Conservation (phyloP, 2,797 vertebrate genomes). For the Alosa sapidissima region DNA sequence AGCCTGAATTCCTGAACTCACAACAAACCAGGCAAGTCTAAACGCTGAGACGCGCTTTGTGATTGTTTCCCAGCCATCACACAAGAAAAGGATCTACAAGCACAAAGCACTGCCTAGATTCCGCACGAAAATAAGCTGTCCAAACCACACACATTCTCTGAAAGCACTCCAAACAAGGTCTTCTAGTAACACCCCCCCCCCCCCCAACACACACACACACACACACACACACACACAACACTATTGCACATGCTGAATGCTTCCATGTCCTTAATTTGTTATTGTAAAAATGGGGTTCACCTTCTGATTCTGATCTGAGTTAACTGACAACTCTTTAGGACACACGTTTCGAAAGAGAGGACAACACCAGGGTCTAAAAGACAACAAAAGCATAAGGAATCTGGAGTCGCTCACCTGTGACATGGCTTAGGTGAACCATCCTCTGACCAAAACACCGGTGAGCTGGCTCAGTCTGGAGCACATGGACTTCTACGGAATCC, state of each 20-base stretch:
- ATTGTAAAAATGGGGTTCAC: background rate
- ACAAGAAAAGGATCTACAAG: background rate
- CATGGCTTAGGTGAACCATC: slow-evolving; percentile 39
- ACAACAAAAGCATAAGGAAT: background rate
- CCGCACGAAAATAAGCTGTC: slow-evolving; percentile 19
- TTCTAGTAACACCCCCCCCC: background rate
- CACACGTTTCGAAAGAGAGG: background rate
- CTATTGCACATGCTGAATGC: background rate
- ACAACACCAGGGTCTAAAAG: background rate
- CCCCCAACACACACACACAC: background rate
- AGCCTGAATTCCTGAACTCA: background rate
- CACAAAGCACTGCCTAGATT: background rate
- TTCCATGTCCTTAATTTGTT: background rate
- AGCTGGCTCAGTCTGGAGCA: background rate
- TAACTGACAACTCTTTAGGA: background rate
- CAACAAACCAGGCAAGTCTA: background rate
- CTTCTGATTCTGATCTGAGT: background rate
- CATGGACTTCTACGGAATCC: slow-evolving; percentile 22
- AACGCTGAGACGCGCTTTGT: background rate
- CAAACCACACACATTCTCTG: slow-evolving; percentile 16
- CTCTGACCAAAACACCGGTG: slow-evolving; percentile 12
- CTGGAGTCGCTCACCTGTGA: slow-evolving; percentile 44
- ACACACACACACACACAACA: too few species aligned
- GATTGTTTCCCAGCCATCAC: background rate
- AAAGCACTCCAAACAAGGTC: slow-evolving; percentile 25